Conservation (phyloP, 2,888 invertebrate species). For the Therioaphis trifolii region DNA sequence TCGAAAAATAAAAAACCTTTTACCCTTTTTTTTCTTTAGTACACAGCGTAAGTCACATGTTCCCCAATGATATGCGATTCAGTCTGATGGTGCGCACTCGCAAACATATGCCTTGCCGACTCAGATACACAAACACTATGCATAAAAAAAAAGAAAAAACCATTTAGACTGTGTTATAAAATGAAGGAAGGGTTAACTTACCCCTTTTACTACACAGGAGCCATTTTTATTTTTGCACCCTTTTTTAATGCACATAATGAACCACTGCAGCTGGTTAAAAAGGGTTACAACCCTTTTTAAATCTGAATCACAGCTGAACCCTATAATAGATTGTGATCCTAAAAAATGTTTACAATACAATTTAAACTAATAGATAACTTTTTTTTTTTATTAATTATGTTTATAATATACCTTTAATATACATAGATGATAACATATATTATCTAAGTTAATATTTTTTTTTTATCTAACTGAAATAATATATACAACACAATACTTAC, state of each 20-base stretch:
- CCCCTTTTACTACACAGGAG: constrained; percentile 44
- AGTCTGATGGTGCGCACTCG: constrained; percentile 48
- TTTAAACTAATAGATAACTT: no score
- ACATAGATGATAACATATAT: no score
- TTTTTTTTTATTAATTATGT: no score
- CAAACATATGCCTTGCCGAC: constrained; percentile 18
- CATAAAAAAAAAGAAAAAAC: constrained; percentile 49
- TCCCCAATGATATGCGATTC: constrained; percentile 61
- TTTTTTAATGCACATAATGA: constrained; percentile 41
- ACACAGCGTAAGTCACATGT: constrained; percentile 21
- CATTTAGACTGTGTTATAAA: constrained; percentile 11
- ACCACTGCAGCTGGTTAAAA: constrained; percentile 53
- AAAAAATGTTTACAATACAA: background rate
- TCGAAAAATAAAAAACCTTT: constrained; percentile 53
- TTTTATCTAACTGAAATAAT: no score
- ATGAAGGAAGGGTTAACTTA: constrained; percentile 54
- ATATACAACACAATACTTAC: no score
- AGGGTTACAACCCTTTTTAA: constrained; percentile 55
- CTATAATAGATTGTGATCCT: constrained; percentile 10
- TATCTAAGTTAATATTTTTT: no score
- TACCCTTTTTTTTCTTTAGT: constrained; percentile 59
- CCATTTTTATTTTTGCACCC: constrained; percentile 60
- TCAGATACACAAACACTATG: constrained; percentile 33
- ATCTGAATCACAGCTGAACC: constrained; percentile 37
- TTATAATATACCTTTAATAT: no score